Base-by-base conservation (phyloP, 2,113 vertebrate species). In the Prionailurus bengalensis region DNA sequence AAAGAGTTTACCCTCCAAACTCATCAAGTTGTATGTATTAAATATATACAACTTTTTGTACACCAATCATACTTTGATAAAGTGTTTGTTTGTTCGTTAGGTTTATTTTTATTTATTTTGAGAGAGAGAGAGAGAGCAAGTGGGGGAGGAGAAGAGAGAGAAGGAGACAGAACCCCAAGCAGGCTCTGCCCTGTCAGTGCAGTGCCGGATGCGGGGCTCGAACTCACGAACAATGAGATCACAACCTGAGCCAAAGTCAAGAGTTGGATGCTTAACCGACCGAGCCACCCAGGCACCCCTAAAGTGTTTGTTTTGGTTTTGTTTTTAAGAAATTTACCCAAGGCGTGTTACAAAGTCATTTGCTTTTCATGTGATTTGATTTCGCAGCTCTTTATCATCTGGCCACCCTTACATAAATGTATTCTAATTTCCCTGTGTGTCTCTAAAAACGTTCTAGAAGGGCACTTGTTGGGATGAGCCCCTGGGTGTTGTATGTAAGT, bases 1-100 rank as follows among this genome's bases (percentile, higher is more conserved):
- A 39, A 94, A 33, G 71, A 90, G 73, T 80, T 79, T 89, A 79
- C 51, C 78, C 70, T 87, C 68, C 51, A 70, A 88, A 92, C 68
- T 88, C 23, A 63, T 91, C 39, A 63, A 39, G n/a, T 70, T 91
- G 27, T 79, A 70, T 86, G 33, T 13, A 27, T 80, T 51, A 82
- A 25, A 78, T 27, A 76, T 55, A 19, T 51, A 66, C 12, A 65
- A 27, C 42, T 13, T 95, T 91, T 21, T 71, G 74, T 73, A 16
- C 86, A 83, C 53, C n/a, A 53, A 12, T 39, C 73, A 80, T 87
- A 73, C 15, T 68, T 81, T n/a, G 21, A 53, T 71, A 48, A 65
- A 92, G 27, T 80, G 1, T 79, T 51, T 6, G 7, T 36, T 39
- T 42, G 42, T 29, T 39, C 48, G 31, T 70, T 61, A 65, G 39